phyloP scores from a whole-genome alignment of 2,113 vertebrate species.

The Choloepus hoffmanni region DNA sequence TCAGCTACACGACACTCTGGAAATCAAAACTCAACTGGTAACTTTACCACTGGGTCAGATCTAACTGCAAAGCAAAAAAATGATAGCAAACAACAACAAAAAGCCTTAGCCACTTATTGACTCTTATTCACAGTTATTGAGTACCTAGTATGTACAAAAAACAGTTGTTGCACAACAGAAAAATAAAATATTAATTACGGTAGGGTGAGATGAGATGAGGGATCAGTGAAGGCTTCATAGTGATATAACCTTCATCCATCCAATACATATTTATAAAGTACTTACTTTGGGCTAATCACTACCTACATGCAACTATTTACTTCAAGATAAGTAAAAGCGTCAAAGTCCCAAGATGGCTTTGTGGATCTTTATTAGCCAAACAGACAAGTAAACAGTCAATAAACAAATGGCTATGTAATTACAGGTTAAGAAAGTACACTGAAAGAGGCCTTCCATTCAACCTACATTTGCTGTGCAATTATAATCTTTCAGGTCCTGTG shows the following conservation, averaged over 20 bases:
- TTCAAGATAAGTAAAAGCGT: not conserved
- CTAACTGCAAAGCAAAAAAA: not conserved
- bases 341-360: not conserved
- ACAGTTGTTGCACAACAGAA: not conserved
- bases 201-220: not conserved
- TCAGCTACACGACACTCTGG: not conserved
- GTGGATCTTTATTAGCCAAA: not conserved
- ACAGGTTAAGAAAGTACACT: not conserved
- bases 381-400: not conserved
- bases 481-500: not conserved
- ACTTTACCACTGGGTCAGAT: conserved; percentile 25
- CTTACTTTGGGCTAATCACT: not conserved
- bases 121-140: not conserved
- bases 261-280: not conserved
- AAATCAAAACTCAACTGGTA: conserved; percentile 42
- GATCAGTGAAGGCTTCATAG: not conserved
- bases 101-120: not conserved
- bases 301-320: not conserved
- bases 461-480: not conserved
- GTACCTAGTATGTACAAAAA: not conserved
- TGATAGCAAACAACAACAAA: not conserved
- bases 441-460: not conserved
- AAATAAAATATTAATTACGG: not conserved
- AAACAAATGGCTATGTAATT: conserved; percentile 4
- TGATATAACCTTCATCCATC: not conserved